phyloP scores from a whole-genome alignment of 1,140 invertebrate genomes.

The Lucilia sericata region DNA sequence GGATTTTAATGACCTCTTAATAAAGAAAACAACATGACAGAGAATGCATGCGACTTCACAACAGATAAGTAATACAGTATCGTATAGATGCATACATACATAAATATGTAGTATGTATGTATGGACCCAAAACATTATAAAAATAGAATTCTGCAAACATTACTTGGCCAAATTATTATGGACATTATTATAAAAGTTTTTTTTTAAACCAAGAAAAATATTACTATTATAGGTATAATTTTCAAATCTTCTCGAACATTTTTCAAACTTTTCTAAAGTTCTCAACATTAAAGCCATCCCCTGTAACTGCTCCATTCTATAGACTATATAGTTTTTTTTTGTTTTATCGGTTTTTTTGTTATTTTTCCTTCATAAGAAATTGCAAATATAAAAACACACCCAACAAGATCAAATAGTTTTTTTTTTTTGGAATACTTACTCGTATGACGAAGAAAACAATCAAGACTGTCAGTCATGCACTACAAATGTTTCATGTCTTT shows the following conservation, averaged over 20 bases:
- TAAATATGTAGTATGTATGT: too few relatives aligned
- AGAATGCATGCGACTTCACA: neutral
- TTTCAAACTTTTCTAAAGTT: neutral
- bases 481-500: conserved; percentile 34
- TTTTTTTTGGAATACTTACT: neutral
- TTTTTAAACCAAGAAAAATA: too few relatives aligned
- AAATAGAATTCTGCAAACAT: neutral
- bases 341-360: neutral
- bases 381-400: neutral
- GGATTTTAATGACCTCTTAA: conserved; percentile 34
- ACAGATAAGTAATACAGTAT: too few relatives aligned
- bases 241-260: too few relatives aligned
- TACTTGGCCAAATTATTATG: neutral
- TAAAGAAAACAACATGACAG: conserved; percentile 24
- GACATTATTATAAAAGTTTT: too few relatives aligned
- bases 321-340: neutral
- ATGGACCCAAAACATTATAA: too few relatives aligned
- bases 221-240: too few relatives aligned
- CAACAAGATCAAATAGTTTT: neutral
- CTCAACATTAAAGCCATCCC: neutral
- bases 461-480: conserved; percentile 25
- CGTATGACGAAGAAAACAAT: neutral
- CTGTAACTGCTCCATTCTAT: neutral
- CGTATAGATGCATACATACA: neutral
- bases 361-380: neutral